Percentiles rank a stretch among this genome's conserved stretches.
Evolutionary conservation across 2,113 vertebrate genomes (phyloP).

Genomic region (Laticauda colubrina): DNA sequence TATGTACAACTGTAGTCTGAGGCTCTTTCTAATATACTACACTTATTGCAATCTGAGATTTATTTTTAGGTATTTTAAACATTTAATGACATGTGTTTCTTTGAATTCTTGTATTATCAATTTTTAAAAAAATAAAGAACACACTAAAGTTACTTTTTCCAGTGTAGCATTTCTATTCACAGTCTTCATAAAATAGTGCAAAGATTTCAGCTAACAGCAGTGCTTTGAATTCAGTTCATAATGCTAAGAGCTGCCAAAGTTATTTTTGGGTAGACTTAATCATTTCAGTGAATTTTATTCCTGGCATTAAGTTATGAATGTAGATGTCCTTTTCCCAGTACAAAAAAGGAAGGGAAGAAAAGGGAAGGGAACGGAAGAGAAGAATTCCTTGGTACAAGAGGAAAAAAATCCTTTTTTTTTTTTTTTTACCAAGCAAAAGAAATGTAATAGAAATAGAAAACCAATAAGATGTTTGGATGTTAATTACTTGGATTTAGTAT

Average conservation of each 20-base stretch:
- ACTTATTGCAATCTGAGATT: background rate
- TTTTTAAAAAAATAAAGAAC: background rate
- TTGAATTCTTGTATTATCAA: background rate
- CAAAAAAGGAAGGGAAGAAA: background rate
- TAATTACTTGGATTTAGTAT: slow-evolving; percentile 35
- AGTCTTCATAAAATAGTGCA: background rate
- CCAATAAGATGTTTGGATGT: slow-evolving; percentile 36
- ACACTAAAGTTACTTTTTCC: background rate
- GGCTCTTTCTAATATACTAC: slow-evolving; percentile 10
- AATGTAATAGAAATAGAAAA: slow-evolving; percentile 15
- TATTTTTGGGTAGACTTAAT: background rate
- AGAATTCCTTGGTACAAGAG: background rate
- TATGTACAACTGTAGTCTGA: slow-evolving; percentile 21
- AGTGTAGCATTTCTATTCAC: background rate
- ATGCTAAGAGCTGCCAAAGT: background rate
- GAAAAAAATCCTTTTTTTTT: background rate
- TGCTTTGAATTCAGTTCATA: background rate
- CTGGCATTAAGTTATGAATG: slow-evolving; percentile 3
- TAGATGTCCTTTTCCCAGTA: slow-evolving; percentile 31
- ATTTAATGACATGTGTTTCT: background rate
- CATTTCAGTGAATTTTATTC: slow-evolving; percentile 30
- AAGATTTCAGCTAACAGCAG: background rate
- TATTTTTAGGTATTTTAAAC: background rate
- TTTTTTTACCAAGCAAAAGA: background rate
- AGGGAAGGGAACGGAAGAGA: background rate